Conservation (phyloP, 2,888 invertebrate genomes). For the Tiphia femorata region DNA sequence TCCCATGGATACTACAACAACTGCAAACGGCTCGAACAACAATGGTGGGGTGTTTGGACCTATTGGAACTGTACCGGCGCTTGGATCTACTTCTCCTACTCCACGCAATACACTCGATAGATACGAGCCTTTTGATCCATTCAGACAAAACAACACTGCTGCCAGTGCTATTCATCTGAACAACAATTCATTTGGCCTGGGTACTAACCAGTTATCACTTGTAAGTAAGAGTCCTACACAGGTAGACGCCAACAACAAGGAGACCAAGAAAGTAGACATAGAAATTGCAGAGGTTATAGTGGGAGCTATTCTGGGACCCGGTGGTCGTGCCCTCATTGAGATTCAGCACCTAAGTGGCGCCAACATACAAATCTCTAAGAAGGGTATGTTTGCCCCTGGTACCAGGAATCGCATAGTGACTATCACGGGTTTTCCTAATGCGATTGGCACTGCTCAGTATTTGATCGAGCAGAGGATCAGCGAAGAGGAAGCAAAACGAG, state of each 20-base stretch:
- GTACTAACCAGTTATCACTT: conserved; percentile 80
- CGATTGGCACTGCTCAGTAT: conserved; percentile 93
- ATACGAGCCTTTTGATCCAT: conserved; percentile 81
- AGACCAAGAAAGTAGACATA: conserved; percentile 86
- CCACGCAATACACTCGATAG: conserved; percentile 79
- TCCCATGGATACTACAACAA: conserved; percentile 71
- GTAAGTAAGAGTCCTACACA: conserved; percentile 87
- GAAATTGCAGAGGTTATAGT: conserved; percentile 97
- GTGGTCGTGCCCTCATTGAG: conserved; percentile 95
- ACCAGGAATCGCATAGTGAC: conserved; percentile 97
- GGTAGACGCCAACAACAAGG: conserved; percentile 82
- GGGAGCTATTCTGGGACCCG: conserved; percentile 96
- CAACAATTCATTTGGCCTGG: conserved; percentile 90
- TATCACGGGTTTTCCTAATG: conserved; percentile 89
- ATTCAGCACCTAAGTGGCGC: conserved; percentile 97
- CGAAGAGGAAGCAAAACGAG: conserved; percentile 95
- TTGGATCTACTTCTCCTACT: conserved; percentile 77
- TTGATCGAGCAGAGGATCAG: conserved; percentile 96
- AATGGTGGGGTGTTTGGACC: conserved; percentile 84
- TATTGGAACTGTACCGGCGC: conserved; percentile 75
- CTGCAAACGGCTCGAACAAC: conserved; percentile 70
- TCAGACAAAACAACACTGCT: conserved; percentile 82
- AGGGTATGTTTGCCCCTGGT: conserved; percentile 97
- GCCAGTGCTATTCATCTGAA: conserved; percentile 84
- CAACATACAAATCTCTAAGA: conserved; percentile 98